These are phyloP conservation scores for Lasioglossum villosulum DNA, from an alignment of 2,888 invertebrate species.

Conservation along the genomic window DNA sequence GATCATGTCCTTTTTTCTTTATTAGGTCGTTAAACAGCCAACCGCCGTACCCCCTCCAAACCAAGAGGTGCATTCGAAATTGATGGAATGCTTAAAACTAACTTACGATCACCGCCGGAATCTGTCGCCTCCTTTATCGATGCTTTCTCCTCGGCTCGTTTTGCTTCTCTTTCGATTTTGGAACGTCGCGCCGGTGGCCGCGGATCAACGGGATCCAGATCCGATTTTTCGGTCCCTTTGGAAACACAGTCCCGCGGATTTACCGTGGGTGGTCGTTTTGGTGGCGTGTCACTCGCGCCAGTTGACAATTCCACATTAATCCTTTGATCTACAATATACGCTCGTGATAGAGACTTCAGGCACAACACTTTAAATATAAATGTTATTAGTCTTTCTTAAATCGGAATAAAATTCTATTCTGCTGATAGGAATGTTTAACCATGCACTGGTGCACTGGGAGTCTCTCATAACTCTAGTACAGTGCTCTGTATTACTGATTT, in stretches of 20 bases:
- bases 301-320: too few relatives aligned
- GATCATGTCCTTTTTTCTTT: neutral
- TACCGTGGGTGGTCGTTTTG: neutral
- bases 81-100: constrained; percentile 15
- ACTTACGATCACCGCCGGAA: neutral
- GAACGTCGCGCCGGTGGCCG: neutral
- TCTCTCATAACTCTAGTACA: too few relatives aligned
- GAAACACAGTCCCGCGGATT: neutral
- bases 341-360: too few relatives aligned
- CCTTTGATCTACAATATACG: too few relatives aligned
- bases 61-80: constrained; percentile 14
- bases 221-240: neutral
- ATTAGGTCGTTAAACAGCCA: constrained; percentile 7
- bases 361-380: neutral
- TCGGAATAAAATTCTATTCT: neutral
- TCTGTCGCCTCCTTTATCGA: neutral
- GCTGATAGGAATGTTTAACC: neutral
- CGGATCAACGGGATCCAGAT: neutral
- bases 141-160: neutral
- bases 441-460: too few relatives aligned
- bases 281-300: too few relatives aligned
- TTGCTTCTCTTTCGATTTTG: neutral
- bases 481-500: neutral
- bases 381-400: neutral
- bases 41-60: neutral